Evolutionary conservation across 2,797 vertebrate species (phyloP).

Genomic region (Limnodromus scolopaceus): DNA sequence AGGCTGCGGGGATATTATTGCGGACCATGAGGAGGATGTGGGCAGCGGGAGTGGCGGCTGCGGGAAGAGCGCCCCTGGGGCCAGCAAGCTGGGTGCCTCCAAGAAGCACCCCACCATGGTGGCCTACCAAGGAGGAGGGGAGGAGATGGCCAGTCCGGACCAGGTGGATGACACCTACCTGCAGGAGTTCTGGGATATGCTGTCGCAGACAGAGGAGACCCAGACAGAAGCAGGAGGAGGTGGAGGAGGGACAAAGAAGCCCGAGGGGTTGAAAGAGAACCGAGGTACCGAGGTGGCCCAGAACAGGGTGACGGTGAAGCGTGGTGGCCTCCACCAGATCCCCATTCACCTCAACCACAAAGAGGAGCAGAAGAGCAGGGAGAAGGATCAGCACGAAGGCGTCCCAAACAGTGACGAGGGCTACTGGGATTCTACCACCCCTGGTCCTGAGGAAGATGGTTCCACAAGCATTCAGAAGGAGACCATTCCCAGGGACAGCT

Average conservation of each 20-base stretch:
- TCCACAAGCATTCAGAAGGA: conserved; percentile 79
- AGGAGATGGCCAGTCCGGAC: conserved; percentile 99
- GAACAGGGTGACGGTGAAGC: conserved; percentile 81
- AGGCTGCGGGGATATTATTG: conserved; percentile 98
- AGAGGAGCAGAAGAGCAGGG: conserved; percentile 76
- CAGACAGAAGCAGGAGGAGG: conserved; percentile 13
- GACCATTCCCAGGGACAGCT: conserved; percentile 87
- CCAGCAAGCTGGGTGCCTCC: conserved; percentile 79
- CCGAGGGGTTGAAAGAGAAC: conserved; percentile 57
- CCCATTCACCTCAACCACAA: conserved; percentile 84
- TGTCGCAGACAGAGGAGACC: conserved; percentile 85
- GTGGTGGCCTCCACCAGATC: conserved; percentile 86
- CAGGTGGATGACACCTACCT: conserved; percentile 92
- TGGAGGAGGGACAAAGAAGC: conserved; percentile 43
- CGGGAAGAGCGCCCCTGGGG: conserved; percentile 82
- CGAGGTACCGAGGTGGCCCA: conserved; percentile 49
- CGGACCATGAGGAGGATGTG: conserved; percentile 93
- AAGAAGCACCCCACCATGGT: conserved; percentile 88
- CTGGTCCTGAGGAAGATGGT: conserved; percentile 88
- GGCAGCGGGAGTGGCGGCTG: conserved; percentile 77
- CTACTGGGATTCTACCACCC: conserved; percentile 94
- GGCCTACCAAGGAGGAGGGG: conserved; percentile 96
- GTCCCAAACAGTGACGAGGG: conserved; percentile 91
- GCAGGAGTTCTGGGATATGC: conserved; percentile 96
- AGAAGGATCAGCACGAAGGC: conserved; percentile 84